Base-by-base conservation (phyloP, 2,797 vertebrate species). In the Molossus alvarezi region DNA sequence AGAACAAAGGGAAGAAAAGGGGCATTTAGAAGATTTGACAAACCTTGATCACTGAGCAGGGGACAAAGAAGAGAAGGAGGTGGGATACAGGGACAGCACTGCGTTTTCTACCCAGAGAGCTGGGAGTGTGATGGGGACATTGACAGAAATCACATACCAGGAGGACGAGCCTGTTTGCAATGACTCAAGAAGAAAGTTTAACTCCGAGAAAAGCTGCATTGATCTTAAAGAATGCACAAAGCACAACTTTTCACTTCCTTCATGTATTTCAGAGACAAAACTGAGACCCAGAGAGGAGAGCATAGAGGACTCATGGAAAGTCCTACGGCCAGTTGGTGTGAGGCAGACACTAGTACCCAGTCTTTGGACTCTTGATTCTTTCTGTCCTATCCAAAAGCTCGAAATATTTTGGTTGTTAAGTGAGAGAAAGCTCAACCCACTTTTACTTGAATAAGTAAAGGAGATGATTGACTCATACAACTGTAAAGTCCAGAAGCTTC, bases 361-460 rank as follows among this genome's bases (percentile, higher is more conserved):
- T 11, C 60, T 69, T 83, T 79, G 51, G 57, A 29, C 58, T 86
- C 71, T 72, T 95, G 72, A 15, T 71, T 86, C 48, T 83, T 58
- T 93, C 60, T 76, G 18, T 12, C 53, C 79, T 81, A 14, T 60
- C 6, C 51, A 62, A 62, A 82, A 90, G 17, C 2, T 85, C 87
- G 51, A 62, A 86, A 83, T 60, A 2, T 79, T 90, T 89, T 60
- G 53, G 20, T 48, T 75, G 29, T 69, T 69, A 90, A 48, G 45
- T 51, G 37, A 51, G 25, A 73, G 71, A 84, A 79, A 95, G 45
- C 20, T 5, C 58, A 94, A 33, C 25, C 25, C 41, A 69, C 29
- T 69, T 29, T 93, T 21, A 69, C 29, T 58, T 79, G 33, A 64
- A 45, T 57, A 51, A 87, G 27, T 57, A 73, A 69, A 92, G 48